A percentile compares a stretch with the other conserved stretches of the same genome.
phyloP scores from a whole-genome alignment of 2,113 vertebrate genomes.

The Hipposideros armiger region DNA sequence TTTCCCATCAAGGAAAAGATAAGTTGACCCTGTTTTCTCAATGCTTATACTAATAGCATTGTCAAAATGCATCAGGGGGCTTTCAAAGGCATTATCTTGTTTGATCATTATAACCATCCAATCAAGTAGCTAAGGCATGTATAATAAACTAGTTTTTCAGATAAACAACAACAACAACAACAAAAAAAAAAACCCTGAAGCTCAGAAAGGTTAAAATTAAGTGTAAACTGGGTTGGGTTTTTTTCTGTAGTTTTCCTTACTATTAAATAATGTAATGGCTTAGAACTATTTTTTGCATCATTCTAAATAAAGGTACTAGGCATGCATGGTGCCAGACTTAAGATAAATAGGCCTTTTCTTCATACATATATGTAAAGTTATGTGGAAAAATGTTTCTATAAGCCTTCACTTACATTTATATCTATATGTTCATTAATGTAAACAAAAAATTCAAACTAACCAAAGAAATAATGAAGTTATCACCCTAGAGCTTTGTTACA shows the following conservation, averaged over 20 bases:
- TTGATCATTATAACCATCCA: background rate
- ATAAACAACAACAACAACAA: background rate
- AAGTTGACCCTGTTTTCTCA: background rate
- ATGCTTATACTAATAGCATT: background rate
- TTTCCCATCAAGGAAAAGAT: constrained; percentile 30
- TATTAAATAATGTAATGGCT: constrained; percentile 42
- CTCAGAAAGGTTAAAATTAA: constrained; percentile 32
- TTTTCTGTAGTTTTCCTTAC: background rate
- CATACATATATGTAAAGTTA: background rate
- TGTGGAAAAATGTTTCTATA: background rate
- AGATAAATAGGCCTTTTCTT: background rate
- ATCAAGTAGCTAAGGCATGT: background rate
- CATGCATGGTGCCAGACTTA: background rate
- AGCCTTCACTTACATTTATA: background rate
- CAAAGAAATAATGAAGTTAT: background rate
- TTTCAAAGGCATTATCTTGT: constrained; percentile 5
- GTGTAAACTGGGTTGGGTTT: background rate
- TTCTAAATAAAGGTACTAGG: constrained; percentile 34
- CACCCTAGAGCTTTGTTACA: background rate
- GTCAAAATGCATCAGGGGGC: background rate
- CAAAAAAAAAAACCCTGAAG: background rate
- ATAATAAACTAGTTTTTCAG: background rate
- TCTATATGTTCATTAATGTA: background rate
- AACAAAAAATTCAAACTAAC: constrained; percentile 25
- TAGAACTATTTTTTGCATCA: background rate